These are phyloP conservation scores for Netelia virgata DNA, from an alignment of 2,888 invertebrate genomes.

Conservation along the genomic window DNA sequence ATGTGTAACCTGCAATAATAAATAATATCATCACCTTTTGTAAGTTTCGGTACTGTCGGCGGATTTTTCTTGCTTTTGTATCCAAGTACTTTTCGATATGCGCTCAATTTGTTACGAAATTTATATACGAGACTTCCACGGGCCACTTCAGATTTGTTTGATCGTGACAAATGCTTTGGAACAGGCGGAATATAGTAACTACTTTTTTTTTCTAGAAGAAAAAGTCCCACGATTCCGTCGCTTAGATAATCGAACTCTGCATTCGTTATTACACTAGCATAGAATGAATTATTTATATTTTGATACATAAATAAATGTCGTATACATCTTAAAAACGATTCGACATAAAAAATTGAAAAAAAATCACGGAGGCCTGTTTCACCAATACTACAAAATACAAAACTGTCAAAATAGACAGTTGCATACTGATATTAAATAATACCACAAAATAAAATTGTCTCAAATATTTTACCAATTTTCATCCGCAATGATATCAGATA, in stretches of 20 bases:
- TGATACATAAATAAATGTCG: neutral
- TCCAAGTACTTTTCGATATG: slow-evolving; percentile 18
- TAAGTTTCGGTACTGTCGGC: too few species aligned
- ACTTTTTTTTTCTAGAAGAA: too few species aligned
- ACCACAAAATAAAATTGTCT: too few species aligned
- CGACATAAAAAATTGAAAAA: too few species aligned
- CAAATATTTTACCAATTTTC: too few species aligned
- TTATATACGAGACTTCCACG: slow-evolving; percentile 43
- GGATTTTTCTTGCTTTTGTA: slow-evolving; percentile 5
- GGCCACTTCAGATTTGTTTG: slow-evolving; percentile 35
- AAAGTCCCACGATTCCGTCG: slow-evolving; percentile 7
- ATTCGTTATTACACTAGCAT: slow-evolving; percentile 21
- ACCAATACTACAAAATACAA: too few species aligned
- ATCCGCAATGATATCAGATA: too few species aligned
- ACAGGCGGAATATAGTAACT: slow-evolving; percentile 46
- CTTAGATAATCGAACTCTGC: slow-evolving; percentile 45
- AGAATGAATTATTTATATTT: neutral
- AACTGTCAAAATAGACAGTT: too few species aligned
- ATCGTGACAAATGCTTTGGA: slow-evolving; percentile 35
- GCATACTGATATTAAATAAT: too few species aligned
- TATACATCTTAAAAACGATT: neutral
- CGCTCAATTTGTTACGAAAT: slow-evolving; percentile 54
- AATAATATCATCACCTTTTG: too few species aligned
- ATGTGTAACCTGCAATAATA: too few species aligned
- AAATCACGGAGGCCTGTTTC: too few species aligned